These are phyloP conservation scores for Sphaerodactylus townsendi DNA, from an alignment of 2,113 vertebrate species.

Conservation along the genomic window DNA sequence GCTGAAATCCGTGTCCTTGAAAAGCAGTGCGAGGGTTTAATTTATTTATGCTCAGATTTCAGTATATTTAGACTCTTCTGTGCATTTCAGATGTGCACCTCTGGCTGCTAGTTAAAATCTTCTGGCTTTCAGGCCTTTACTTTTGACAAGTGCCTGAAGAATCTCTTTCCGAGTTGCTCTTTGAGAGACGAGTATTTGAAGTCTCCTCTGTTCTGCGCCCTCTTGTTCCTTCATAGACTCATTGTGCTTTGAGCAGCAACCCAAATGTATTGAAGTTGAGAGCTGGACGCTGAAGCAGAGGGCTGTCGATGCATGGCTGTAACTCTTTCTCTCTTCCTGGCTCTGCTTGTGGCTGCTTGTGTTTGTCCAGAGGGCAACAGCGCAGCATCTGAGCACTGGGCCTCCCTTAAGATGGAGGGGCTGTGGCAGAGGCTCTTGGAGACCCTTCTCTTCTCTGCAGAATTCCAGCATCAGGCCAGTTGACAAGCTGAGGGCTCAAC, in stretches of 20 bases:
- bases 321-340: too few relatives aligned
- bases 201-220: not conserved
- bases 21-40: not conserved
- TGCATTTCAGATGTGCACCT: slow-evolving; percentile 4
- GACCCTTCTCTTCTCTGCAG: not conserved
- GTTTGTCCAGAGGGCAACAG: not conserved
- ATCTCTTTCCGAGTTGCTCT: not conserved
- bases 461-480: not conserved
- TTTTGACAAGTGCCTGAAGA: not conserved
- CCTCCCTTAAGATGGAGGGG: not conserved
- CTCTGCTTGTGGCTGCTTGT: not conserved
- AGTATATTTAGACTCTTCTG: not conserved
- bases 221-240: not conserved
- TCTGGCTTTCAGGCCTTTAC: not conserved
- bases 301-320: not conserved
- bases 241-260: not conserved
- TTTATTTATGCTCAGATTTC: not conserved
- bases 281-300: not conserved
- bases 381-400: not conserved
- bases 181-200: not conserved
- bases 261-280: not conserved
- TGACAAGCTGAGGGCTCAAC: not conserved
- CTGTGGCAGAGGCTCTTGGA: too few relatives aligned
- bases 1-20: not conserved
- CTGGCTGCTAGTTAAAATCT: not conserved